These are phyloP conservation scores for Nomia melanderi DNA, from an alignment of 1,140 invertebrate species.

Conservation along the genomic window DNA sequence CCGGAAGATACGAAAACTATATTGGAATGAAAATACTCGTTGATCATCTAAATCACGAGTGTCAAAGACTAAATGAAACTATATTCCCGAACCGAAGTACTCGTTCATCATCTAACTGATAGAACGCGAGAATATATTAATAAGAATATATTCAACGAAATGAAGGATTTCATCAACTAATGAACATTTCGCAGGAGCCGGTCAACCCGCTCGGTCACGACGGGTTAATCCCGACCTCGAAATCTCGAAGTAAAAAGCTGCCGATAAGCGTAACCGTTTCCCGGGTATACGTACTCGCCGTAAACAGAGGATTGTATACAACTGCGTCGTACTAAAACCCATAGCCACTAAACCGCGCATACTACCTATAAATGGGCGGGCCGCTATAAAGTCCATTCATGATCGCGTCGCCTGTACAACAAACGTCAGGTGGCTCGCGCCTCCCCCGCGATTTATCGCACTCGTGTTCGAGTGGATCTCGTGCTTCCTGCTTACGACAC, in stretches of 20 bases:
- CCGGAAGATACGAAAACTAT: too few species aligned
- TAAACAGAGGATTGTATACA: constrained; percentile 66
- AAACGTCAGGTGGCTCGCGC: constrained; percentile 63
- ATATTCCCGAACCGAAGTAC: too few species aligned
- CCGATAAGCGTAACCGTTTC: constrained; percentile 48
- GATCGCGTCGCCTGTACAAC: constrained; percentile 69
- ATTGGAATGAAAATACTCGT: too few species aligned
- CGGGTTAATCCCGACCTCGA: constrained; percentile 40
- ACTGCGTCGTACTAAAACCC: constrained; percentile 64
- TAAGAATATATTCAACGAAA: not conserved
- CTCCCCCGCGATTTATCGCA: constrained; percentile 65
- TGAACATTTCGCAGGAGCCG: not conserved
- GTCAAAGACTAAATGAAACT: too few species aligned
- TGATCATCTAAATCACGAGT: too few species aligned
- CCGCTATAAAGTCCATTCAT: constrained; percentile 75
- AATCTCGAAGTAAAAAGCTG: constrained; percentile 47
- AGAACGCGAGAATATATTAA: too few species aligned
- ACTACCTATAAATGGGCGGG: constrained; percentile 68
- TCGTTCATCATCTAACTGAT: too few species aligned
- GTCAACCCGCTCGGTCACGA: not conserved
- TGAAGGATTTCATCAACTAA: not conserved
- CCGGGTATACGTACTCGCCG: constrained; percentile 56
- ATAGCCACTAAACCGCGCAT: constrained; percentile 69
- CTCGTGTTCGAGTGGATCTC: constrained; percentile 43
- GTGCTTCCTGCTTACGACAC: constrained; percentile 46